Base-by-base conservation (phyloP, 1,140 invertebrate genomes). In the Magallana angulata region DNA sequence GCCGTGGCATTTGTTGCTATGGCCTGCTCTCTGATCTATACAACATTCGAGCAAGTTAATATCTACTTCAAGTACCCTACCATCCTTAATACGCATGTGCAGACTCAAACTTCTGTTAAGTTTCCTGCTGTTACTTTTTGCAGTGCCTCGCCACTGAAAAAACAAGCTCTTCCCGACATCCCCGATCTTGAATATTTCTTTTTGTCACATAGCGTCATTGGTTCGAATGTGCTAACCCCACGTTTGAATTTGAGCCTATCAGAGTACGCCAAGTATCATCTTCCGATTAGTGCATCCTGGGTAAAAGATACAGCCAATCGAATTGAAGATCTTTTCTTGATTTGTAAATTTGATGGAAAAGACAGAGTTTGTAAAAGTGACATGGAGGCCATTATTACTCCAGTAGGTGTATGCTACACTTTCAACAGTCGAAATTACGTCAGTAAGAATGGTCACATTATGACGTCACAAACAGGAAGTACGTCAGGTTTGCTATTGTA, bases 331-430 rank as follows among this genome's bases (percentile, higher is more conserved):
- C 8, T 76, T 24, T 24, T 76, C 36, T 30, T 76, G 24, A 36
- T 30, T 30, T 76, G 68, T 12, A 30, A 30, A 18, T 76, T 76
- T 36, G 68, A 76, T 18, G 68, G 68, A 30, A 12, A 76, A 7
- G 7, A 36, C 12, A 30, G 36, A 1, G 4, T 64, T 1, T 89
- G 88, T 18, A 9, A 64, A 1, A n/a, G 81, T 0, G 85, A 84
- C 11, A 36, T 89, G 9, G 81, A n/a, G 12, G 14, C 59, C 36
- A 87, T 64, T 11, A 11, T 87, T n/a, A 89, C 88, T 30, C 62
- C 87, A 56, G 18, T 71, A n/a, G 88, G 88, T 12, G 56, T 59
- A n/a, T 89, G 88, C 68, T 89, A 80, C 48, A 85, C 88, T 11
- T 89, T 80, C 56, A 87, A 89, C 24, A 85, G 58, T 58, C 57